Conservation (phyloP, 1,140 invertebrate species). For the Bombus soroeensis region DNA sequence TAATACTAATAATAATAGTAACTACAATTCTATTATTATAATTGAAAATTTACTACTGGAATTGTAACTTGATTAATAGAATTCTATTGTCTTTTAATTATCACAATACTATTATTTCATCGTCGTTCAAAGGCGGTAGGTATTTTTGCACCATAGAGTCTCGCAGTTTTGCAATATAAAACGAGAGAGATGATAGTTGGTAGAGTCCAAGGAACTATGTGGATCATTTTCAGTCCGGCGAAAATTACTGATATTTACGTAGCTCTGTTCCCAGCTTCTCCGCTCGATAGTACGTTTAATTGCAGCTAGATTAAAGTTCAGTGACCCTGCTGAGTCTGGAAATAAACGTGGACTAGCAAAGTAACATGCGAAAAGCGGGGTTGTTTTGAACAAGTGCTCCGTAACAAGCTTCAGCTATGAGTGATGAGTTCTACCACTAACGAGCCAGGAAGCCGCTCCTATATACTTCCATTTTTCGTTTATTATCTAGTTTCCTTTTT, state of each 20-base stretch:
- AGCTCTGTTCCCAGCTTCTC: no score
- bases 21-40: neutral
- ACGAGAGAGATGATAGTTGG: neutral
- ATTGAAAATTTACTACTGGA: neutral
- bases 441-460: neutral
- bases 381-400: constrained; percentile 3
- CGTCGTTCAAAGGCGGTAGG: no score
- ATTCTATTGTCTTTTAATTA: neutral
- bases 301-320: neutral
- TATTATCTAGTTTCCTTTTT: neutral
- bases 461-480: neutral
- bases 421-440: neutral
- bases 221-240: neutral
- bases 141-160: neutral
- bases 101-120: neutral
- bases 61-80: neutral
- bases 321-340: neutral
- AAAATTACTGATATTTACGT: neutral
- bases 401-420: neutral
- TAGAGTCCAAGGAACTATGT: neutral
- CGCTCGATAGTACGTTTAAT: neutral
- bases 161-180: neutral
- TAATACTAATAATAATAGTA: no score
- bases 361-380: neutral
- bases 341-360: constrained; percentile 6